phyloP scores from a whole-genome alignment of 2,888 invertebrate genomes.

The Alloplasta piceator region DNA sequence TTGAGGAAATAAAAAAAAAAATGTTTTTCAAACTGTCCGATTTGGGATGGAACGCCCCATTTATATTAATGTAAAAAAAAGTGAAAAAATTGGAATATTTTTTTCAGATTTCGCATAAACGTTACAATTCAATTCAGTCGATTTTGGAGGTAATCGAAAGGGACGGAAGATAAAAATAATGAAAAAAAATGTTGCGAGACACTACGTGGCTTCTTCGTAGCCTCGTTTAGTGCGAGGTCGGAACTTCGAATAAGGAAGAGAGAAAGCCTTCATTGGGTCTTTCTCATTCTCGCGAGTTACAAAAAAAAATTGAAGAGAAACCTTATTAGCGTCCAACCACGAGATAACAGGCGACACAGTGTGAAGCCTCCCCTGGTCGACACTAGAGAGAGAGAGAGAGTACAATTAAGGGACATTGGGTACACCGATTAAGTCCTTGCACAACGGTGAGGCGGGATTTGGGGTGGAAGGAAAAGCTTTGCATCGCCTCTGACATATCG shows the following conservation, averaged over 20 bases:
- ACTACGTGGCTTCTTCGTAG: constrained; percentile 24
- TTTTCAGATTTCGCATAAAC: not conserved
- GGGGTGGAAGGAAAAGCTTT: not conserved
- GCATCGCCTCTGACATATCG: not conserved
- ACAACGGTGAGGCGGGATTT: constrained; percentile 11
- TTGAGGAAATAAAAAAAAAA: no score
- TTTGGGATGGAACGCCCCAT: no score
- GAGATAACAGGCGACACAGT: constrained; percentile 48
- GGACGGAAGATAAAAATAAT: not conserved
- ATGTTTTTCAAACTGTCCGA: no score
- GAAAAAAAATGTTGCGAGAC: constrained; percentile 7
- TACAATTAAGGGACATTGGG: constrained; percentile 56
- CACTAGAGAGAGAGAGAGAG: constrained; percentile 8
- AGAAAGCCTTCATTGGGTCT: not conserved
- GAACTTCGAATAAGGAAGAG: not conserved
- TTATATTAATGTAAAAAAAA: not conserved
- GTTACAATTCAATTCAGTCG: not conserved
- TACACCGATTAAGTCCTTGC: constrained; percentile 56
- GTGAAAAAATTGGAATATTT: not conserved
- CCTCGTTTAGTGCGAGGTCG: constrained; percentile 34
- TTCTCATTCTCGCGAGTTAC: not conserved
- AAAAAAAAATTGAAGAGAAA: constrained; percentile 30
- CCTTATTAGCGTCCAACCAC: constrained; percentile 58
- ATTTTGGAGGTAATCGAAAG: not conserved
- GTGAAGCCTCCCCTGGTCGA: constrained; percentile 45